Percentiles rank a stretch among this genome's conserved stretches.
Conservation (phyloP, 1,140 invertebrate species). For the Drosophila ambigua region DNA sequence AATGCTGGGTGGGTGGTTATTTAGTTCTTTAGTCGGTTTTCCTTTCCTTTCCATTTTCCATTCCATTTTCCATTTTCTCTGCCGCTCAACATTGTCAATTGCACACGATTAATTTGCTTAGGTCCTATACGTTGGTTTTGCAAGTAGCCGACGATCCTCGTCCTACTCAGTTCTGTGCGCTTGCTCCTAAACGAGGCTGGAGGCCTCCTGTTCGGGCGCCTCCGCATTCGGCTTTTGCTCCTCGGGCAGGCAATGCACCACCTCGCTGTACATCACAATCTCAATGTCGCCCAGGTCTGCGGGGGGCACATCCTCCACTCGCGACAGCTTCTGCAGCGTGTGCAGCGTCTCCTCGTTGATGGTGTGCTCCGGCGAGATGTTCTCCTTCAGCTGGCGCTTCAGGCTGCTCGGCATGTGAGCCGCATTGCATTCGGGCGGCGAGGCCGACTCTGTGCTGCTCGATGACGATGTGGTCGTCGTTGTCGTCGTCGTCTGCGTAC, state of each 20-base stretch:
- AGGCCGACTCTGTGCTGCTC: conserved; percentile 47
- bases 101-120: conserved; percentile 5
- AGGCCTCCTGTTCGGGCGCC: conserved; percentile 19
- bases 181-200: conserved; percentile 31
- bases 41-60: neutral
- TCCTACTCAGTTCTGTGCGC: neutral
- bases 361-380: conserved; percentile 83
- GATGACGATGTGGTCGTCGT: conserved; percentile 29
- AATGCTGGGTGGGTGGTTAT: conserved; percentile 58
- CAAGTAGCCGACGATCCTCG: too few species aligned
- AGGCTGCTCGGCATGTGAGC: conserved; percentile 68
- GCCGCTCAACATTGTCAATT: conserved; percentile 28
- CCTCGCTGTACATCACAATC: conserved; percentile 71
- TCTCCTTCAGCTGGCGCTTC: conserved; percentile 81
- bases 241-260: conserved; percentile 53
- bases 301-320: conserved; percentile 40
- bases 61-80: neutral
- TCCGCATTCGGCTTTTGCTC: conserved; percentile 31
- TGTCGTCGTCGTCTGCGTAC: neutral
- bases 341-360: conserved; percentile 81
- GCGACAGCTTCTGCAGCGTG: conserved; percentile 64
- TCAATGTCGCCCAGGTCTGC: conserved; percentile 66
- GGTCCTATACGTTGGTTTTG: too few species aligned
- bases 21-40: conserved; percentile 22
- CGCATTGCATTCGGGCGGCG: conserved; percentile 46